Evolutionary conservation across 2,797 vertebrate species (phyloP).

Genomic region (Sebastes minor): DNA sequence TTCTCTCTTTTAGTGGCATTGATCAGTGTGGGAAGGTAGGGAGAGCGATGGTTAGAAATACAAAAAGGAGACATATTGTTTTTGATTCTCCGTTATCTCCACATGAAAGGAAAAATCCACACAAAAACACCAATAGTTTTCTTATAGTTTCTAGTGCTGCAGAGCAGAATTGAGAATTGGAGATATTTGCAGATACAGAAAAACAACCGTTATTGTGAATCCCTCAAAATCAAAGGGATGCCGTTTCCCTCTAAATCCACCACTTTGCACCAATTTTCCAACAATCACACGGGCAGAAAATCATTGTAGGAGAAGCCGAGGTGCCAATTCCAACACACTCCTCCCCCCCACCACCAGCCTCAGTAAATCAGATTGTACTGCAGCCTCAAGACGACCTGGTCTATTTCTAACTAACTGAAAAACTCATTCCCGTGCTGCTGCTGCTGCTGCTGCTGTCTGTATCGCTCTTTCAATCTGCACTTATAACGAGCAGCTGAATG

Average conservation of each 20-base stretch:
- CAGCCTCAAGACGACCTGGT: conserved; percentile 23
- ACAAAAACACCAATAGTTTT: background rate
- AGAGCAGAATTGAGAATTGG: background rate
- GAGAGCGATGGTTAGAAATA: background rate
- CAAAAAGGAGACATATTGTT: background rate
- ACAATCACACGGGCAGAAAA: conserved; percentile 18
- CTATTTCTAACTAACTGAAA: conserved; percentile 32
- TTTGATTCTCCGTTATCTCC: background rate
- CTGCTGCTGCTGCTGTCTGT: background rate
- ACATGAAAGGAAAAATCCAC: background rate
- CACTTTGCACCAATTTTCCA: conserved; percentile 30
- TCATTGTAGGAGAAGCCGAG: background rate
- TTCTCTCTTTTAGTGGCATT: conserved; percentile 14
- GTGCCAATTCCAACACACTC: conserved; percentile 9
- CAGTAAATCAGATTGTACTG: conserved; percentile 12
- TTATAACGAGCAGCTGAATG: background rate
- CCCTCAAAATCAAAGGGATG: background rate
- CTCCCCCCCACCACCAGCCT: background rate
- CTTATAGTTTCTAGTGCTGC: background rate
- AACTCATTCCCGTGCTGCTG: background rate
- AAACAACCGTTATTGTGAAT: background rate
- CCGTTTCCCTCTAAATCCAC: background rate
- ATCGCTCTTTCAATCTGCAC: background rate
- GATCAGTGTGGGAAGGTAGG: conserved; percentile 8
- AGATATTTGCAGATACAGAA: background rate